Percentiles rank a stretch among this genome's conserved stretches.
These are phyloP conservation scores for Drosophila virilis DNA, from an alignment of 1,140 invertebrate species.

Conservation along the genomic window DNA sequence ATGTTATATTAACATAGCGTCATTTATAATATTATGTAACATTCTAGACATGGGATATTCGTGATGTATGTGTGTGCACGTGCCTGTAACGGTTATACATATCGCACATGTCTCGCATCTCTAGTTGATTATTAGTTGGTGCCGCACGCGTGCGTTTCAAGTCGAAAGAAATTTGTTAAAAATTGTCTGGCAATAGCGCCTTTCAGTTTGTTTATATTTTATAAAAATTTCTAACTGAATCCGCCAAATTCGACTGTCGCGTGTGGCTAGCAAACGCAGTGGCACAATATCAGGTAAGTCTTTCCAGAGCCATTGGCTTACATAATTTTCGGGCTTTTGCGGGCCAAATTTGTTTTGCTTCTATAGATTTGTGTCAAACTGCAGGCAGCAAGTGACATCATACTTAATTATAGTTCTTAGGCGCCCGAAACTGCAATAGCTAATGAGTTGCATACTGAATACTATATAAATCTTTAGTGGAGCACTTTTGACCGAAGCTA, in stretches of 20 bases:
- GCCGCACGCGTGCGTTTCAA: slow-evolving; percentile 63
- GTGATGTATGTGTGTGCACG: neutral
- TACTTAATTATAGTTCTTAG: slow-evolving; percentile 33
- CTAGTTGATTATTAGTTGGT: slow-evolving; percentile 51
- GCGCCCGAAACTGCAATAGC: neutral
- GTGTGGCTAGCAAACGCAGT: slow-evolving; percentile 26
- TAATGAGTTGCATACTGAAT: neutral
- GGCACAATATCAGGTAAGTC: slow-evolving; percentile 48
- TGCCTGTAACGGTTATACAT: neutral
- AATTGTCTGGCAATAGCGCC: slow-evolving; percentile 21
- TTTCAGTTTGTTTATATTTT: slow-evolving; percentile 52
- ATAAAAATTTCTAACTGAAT: slow-evolving; percentile 27
- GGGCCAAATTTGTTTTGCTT: slow-evolving; percentile 40
- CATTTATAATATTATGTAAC: no score
- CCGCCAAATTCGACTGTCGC: slow-evolving; percentile 30
- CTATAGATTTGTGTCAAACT: slow-evolving; percentile 35
- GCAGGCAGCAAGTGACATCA: slow-evolving; percentile 64
- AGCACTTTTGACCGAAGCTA: no score
- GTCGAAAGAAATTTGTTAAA: slow-evolving; percentile 46
- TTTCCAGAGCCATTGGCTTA: slow-evolving; percentile 38
- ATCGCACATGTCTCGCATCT: slow-evolving; percentile 13
- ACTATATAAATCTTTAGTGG: neutral
- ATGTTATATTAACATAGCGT: no score
- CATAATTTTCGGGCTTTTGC: slow-evolving; percentile 54
- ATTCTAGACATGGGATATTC: neutral